Evolutionary conservation across 2,113 vertebrate genomes (phyloP).

Genomic region (Vulpes ferrilata): DNA sequence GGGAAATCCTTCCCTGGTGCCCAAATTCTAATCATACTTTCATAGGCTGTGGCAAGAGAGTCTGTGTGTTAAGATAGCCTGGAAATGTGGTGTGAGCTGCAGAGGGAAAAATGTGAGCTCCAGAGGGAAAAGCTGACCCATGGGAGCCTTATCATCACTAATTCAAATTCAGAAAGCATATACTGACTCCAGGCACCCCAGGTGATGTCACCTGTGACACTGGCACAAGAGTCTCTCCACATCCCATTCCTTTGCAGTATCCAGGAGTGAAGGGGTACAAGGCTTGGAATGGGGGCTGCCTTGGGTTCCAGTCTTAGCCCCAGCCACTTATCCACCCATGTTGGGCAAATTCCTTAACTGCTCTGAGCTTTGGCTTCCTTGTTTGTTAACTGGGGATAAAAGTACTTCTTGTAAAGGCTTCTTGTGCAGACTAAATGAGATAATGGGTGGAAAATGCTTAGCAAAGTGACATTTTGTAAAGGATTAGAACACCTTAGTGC

Average conservation of each 20-base stretch:
- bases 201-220: not conserved
- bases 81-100: not conserved
- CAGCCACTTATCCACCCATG: not conserved
- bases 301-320: not conserved
- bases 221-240: not conserved
- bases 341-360: not conserved
- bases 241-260: not conserved
- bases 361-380: not conserved
- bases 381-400: not conserved
- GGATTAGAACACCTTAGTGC: not conserved
- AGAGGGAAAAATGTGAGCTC: not conserved
- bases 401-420: not conserved
- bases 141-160: not conserved
- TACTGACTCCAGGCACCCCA: not conserved
- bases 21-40: not conserved
- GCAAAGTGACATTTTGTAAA: not conserved
- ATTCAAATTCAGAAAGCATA: not conserved
- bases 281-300: not conserved
- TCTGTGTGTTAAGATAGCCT: not conserved
- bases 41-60: not conserved
- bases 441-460: not conserved
- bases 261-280: not conserved
- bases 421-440: not conserved
- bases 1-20: constrained; percentile 16
- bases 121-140: not conserved